Conservation (phyloP, 2,888 invertebrate genomes). For the Euzophera pinguis region DNA sequence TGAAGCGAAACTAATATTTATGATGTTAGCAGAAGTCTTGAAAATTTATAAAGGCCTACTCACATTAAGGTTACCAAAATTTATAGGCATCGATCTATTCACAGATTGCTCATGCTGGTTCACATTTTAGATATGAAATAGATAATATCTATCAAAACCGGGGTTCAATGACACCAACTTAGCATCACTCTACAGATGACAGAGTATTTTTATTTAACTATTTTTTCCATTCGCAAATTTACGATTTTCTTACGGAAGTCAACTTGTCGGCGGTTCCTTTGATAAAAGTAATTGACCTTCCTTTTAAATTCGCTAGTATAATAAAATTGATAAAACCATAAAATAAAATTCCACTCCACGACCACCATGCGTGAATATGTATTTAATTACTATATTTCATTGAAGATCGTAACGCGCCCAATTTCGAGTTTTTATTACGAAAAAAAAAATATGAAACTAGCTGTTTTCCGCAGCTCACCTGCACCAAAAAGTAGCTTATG, state of each 20-base stretch:
- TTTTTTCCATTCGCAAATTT: neutral
- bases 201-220: neutral
- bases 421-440: neutral
- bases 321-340: constrained; percentile 1
- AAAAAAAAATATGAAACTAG: neutral
- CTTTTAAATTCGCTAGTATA: neutral
- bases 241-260: neutral
- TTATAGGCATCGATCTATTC: too few species aligned
- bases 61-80: too few species aligned
- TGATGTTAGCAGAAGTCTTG: too few species aligned
- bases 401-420: neutral
- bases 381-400: constrained; percentile 4
- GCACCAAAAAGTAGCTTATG: too few species aligned
- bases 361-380: neutral
- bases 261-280: neutral
- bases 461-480: too few species aligned
- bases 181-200: too few species aligned
- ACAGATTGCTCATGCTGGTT: too few species aligned
- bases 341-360: neutral
- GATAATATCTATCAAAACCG: too few species aligned
- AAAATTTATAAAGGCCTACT: too few species aligned
- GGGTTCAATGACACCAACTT: too few species aligned
- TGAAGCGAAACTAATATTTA: too few species aligned
- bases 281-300: neutral
- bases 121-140: too few species aligned